Evolutionary conservation across 2,888 invertebrate genomes (phyloP), one percentile per base, ranked within the genome.

Genomic region (Hanleya hanleyi): DNA sequence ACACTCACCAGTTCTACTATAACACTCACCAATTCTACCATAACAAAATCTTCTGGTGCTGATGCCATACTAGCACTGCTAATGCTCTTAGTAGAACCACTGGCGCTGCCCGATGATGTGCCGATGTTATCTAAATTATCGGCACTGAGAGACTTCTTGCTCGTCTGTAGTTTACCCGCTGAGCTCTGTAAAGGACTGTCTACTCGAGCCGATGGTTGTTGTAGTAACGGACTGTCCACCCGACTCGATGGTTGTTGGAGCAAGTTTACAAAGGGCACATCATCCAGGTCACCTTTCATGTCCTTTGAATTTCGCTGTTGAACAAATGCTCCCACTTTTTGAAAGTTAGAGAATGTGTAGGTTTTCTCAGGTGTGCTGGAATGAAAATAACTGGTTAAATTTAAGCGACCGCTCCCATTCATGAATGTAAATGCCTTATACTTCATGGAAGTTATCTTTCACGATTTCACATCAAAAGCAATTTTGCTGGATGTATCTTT

Each of bases 21-120:
- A n/a, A 22, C 22, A 92, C 92, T 92, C 92, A 94, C 94, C 93
- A 94, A 92, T 91, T 94, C 94, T 88, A 94, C 93, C 93, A 94
- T 93, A 89, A 94, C 94, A 92, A 94, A 94, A 90, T 94, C 94
- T 83, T 94, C 94, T 80, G 92, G 92, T 67, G 92, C 83, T 41
- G 84, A 84, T 0, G 80, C 75, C 67, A 81, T 82, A 67, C 85
- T 85, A 62, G 81, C 80, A 67, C 85, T 84, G 65, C 82, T 81
- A 12, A 76, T 78, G 67, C 83, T 84, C 0, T 81, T 81, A 29
- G 80, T 83, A 0, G 81, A 80, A 65, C 78, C 68, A 65, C 75
- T 71, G 18, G 65, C 73, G 6, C 70, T 51, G 37, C 67, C 68
- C n/a, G 41, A 38, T 0, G 67, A 57, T 1, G 64, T 50, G 15